phyloP scores from a whole-genome alignment of 1,140 invertebrate species.

The Batillaria attramentaria region DNA sequence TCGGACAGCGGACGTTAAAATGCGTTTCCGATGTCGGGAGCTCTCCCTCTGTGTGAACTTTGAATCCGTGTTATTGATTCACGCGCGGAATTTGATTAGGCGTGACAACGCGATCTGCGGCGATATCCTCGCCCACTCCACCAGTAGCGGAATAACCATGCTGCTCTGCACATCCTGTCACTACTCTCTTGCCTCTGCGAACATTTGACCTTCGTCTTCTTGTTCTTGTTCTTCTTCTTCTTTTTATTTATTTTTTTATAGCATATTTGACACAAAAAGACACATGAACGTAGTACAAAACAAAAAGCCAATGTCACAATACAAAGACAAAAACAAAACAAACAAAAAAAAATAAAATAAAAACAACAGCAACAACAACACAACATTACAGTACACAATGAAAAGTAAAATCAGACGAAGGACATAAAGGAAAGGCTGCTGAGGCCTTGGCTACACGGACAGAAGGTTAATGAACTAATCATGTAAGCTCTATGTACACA shows the following conservation, averaged over 20 bases:
- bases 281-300: no score
- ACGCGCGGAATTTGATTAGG: constrained; percentile 31
- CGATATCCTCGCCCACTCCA: neutral
- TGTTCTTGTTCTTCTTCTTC: neutral
- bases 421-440: no score
- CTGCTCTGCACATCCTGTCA: neutral
- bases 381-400: no score
- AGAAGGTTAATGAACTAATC: no score
- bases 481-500: neutral
- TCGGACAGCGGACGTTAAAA: constrained; percentile 20
- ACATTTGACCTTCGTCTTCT: neutral
- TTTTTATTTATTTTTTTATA: no score
- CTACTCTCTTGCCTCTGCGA: neutral
- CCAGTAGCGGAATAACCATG: neutral
- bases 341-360: no score
- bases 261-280: no score
- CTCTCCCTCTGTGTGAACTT: constrained; percentile 6
- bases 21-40: constrained; percentile 15
- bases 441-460: no score
- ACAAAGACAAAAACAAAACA: no score
- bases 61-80: constrained; percentile 29
- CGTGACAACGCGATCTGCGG: constrained; percentile 20
- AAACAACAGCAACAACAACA: no score
- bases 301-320: no score
- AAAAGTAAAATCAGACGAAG: no score